These are phyloP conservation scores for Saccostrea echinata DNA, from an alignment of 1,140 invertebrate genomes.

Conservation along the genomic window DNA sequence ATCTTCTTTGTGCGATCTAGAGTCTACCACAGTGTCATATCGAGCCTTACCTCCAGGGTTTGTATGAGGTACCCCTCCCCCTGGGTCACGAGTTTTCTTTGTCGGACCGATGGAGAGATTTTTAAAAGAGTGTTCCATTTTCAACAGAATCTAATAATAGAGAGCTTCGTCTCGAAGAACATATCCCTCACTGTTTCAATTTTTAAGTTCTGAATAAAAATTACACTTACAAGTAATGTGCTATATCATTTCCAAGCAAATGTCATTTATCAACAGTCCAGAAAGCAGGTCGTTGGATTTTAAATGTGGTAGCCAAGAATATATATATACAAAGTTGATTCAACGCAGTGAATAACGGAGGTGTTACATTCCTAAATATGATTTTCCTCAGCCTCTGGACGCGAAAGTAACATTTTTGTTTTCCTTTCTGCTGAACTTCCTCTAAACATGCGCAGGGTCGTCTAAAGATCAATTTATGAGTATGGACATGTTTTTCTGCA, in stretches of 20 bases:
- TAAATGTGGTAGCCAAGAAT: no score
- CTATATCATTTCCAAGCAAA: neutral
- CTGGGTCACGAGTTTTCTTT: neutral
- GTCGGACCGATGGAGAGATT: neutral
- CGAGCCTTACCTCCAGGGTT: neutral
- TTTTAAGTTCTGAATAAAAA: neutral
- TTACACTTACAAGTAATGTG: no score
- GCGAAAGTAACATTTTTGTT: neutral
- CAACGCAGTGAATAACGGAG: neutral
- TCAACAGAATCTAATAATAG: neutral
- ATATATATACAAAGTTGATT: no score
- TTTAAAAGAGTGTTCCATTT: neutral
- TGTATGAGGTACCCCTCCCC: neutral
- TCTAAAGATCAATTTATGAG: neutral
- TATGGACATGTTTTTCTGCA: constrained; percentile 8
- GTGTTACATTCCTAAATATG: neutral
- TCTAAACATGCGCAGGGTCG: neutral
- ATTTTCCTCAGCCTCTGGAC: neutral
- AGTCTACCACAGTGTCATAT: neutral
- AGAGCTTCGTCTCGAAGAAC: neutral
- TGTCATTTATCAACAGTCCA: neutral
- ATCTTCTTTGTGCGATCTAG: neutral
- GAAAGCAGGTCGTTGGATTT: neutral
- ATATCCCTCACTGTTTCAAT: neutral
- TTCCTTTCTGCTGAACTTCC: constrained; percentile 11